These are phyloP conservation scores for Prunella strophiata DNA, from an alignment of 2,797 vertebrate species.

Conservation along the genomic window DNA sequence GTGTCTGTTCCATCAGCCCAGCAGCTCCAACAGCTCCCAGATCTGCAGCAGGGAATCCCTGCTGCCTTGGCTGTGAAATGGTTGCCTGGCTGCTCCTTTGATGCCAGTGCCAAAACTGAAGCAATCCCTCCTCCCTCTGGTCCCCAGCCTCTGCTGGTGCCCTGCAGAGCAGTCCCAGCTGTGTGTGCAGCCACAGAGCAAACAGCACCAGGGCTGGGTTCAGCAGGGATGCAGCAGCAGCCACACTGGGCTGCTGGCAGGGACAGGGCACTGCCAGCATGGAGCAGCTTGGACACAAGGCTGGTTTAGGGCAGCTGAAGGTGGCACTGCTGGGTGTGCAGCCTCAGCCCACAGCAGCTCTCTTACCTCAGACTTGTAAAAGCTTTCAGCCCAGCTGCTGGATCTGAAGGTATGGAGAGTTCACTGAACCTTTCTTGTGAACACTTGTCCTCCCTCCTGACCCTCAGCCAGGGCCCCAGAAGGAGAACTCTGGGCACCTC, in stretches of 20 bases:
- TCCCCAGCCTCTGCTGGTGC: not conserved
- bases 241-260: not conserved
- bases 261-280: not conserved
- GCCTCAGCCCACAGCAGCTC: not conserved
- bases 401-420: not conserved
- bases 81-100: not conserved
- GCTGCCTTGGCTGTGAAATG: not conserved
- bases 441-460: not conserved
- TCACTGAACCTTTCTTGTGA: not conserved
- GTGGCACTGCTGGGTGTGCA: not conserved
- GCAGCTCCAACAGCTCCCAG: not conserved
- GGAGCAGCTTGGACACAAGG: not conserved
- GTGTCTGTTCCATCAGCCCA: not conserved
- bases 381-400: not conserved
- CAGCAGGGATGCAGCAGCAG: not conserved
- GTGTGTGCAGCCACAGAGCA: not conserved
- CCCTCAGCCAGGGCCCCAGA: not conserved
- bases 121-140: not conserved
- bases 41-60: not conserved
- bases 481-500: not conserved
- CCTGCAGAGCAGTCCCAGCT: not conserved
- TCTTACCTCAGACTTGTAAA: not conserved
- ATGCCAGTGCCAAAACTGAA: not conserved
- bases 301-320: not conserved
- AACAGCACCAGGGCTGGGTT: not conserved